These are phyloP conservation scores for Lobophora halterata DNA, from an alignment of 2,888 invertebrate genomes.

Conservation along the genomic window DNA sequence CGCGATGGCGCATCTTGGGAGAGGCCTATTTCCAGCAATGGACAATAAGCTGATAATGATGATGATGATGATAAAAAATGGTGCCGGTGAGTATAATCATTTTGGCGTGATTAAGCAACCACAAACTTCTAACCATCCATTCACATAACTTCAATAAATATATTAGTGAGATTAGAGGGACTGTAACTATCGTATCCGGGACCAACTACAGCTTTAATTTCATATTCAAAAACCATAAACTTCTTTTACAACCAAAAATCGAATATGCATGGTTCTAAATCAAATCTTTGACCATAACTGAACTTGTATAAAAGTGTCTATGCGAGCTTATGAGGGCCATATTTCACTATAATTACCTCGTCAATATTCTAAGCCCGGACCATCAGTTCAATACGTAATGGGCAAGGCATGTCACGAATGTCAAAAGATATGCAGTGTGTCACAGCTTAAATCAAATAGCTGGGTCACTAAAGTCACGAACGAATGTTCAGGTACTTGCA, in stretches of 20 bases:
- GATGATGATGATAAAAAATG: no score
- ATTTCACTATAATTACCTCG: constrained; percentile 19
- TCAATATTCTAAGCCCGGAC: constrained; percentile 16
- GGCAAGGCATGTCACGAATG: constrained; percentile 18
- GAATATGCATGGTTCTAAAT: constrained; percentile 5
- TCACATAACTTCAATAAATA: no score
- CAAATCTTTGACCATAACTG: constrained; percentile 1
- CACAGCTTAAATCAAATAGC: not conserved
- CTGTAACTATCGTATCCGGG: no score
- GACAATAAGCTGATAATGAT: no score
- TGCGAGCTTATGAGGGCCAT: constrained; percentile 2
- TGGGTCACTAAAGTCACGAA: not conserved
- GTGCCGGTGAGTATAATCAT: no score
- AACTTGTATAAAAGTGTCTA: constrained; percentile 9
- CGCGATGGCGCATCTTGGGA: no score
- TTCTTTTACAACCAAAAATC: constrained; percentile 3
- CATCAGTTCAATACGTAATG: constrained; percentile 16
- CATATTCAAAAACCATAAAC: not conserved
- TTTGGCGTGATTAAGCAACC: no score
- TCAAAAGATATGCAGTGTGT: constrained; percentile 14
- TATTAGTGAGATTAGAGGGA: no score
- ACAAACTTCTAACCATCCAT: no score
- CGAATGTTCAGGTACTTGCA: not conserved
- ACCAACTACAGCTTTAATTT: no score
- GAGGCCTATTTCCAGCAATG: no score